Conservation (phyloP, 2,113 vertebrate species). For the Grantiella picta region DNA sequence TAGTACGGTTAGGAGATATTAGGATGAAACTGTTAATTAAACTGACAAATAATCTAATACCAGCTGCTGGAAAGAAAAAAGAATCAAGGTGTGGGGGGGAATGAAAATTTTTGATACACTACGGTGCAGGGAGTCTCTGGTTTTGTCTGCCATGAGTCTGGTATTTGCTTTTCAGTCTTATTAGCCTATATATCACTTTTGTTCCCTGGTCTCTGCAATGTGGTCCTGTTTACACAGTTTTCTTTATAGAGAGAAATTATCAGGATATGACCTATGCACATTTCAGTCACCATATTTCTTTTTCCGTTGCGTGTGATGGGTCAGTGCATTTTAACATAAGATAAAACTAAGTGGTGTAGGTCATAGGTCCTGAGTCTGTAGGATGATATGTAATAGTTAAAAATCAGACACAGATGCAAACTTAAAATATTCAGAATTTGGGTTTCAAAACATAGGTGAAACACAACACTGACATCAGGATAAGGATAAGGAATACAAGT, state of each 20-base stretch:
- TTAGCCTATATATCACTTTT: background rate
- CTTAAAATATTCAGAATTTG: background rate
- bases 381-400: background rate
- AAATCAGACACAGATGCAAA: background rate
- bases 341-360: background rate
- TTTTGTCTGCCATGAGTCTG: background rate
- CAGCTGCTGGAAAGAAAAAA: background rate
- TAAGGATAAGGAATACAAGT: background rate
- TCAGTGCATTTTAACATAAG: background rate
- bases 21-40: background rate
- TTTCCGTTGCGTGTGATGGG: accelerated
- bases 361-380: background rate
- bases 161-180: background rate
- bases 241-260: background rate
- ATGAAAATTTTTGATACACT: background rate
- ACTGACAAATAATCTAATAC: background rate
- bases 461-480: background rate
- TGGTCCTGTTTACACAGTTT: background rate
- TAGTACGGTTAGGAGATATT: background rate
- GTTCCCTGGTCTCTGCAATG: background rate
- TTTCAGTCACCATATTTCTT: background rate
- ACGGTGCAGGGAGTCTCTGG: background rate
- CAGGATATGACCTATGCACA: background rate
- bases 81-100: background rate
- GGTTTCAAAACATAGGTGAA: background rate